Conservation (phyloP, 2,797 vertebrate species). For the Lateolabrax maculatus region DNA sequence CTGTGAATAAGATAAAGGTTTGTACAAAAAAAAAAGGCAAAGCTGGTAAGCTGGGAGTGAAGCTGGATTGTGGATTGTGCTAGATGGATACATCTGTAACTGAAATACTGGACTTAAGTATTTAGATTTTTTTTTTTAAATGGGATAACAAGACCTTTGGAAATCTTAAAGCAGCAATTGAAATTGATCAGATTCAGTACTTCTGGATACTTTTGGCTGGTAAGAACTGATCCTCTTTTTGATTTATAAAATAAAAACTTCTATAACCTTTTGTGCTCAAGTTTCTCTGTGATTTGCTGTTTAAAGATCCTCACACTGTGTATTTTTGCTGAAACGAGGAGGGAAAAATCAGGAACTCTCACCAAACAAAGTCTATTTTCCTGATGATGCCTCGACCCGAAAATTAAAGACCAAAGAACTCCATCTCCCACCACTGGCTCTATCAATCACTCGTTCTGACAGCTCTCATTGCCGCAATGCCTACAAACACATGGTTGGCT, state of each 20-base stretch:
- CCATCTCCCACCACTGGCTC: conserved; percentile 37
- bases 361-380: conserved; percentile 55
- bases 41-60: conserved; percentile 42
- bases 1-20: conserved; percentile 32
- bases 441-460: conserved; percentile 69
- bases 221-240: too few species aligned
- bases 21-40: conserved; percentile 34
- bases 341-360: conserved; percentile 50
- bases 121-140: conserved; percentile 11
- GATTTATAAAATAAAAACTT: too few species aligned
- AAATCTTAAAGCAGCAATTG: conserved; percentile 21
- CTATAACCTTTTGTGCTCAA: conserved; percentile 13
- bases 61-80: conserved; percentile 14
- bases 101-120: conserved; percentile 29
- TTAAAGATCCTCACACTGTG: conserved; percentile 17
- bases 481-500: conserved; percentile 62
- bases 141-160: conserved; percentile 18
- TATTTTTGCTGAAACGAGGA: conserved; percentile 32
- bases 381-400: conserved; percentile 43
- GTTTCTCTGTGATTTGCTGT: conserved; percentile 33
- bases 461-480: conserved; percentile 55
- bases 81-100: conserved; percentile 23
- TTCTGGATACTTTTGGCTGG: not conserved
- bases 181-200: conserved; percentile 28
- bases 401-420: conserved; percentile 60